Evolutionary conservation across 2,888 invertebrate species (phyloP).

Genomic region (Alitta virens): DNA sequence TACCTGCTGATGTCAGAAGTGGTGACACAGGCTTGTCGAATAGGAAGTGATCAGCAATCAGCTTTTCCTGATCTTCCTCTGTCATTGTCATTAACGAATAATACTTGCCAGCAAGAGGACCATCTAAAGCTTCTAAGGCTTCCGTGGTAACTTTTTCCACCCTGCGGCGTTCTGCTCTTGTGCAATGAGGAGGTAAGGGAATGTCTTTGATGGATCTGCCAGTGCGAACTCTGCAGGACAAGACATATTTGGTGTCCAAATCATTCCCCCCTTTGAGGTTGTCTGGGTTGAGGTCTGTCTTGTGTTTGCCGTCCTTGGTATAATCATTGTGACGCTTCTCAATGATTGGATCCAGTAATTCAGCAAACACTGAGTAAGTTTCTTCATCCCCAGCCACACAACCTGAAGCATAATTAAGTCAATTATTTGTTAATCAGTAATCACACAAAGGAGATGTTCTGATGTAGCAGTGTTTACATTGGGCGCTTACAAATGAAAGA

Average conservation of each 20-base stretch:
- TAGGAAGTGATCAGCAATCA: conserved; percentile 34
- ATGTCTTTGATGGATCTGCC: conserved; percentile 27
- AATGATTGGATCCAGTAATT: conserved; percentile 28
- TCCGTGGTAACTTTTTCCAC: conserved; percentile 26
- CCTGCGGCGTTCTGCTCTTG: conserved; percentile 29
- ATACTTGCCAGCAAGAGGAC: conserved; percentile 27
- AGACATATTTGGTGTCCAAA: conserved; percentile 28
- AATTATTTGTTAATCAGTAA: too few species aligned
- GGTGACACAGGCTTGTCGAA: conserved; percentile 30
- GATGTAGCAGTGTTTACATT: too few species aligned
- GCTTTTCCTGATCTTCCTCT: conserved; percentile 26
- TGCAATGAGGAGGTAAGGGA: conserved; percentile 24
- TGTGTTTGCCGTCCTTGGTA: conserved; percentile 22
- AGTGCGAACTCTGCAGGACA: conserved; percentile 28
- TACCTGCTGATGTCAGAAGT: conserved; percentile 19
- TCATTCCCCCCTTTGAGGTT: conserved; percentile 57
- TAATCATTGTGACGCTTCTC: conserved; percentile 30
- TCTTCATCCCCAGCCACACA: conserved; percentile 29
- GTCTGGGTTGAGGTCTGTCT: conserved; percentile 22
- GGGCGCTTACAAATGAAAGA: too few species aligned
- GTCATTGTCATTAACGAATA: conserved; percentile 31
- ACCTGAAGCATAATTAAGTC: conserved; percentile 7
- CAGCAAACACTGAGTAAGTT: conserved; percentile 23
- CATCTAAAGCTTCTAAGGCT: conserved; percentile 24
- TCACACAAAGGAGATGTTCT: too few species aligned